phyloP scores from a whole-genome alignment of 1,140 invertebrate genomes.

The Drosophila malerkotliana region DNA sequence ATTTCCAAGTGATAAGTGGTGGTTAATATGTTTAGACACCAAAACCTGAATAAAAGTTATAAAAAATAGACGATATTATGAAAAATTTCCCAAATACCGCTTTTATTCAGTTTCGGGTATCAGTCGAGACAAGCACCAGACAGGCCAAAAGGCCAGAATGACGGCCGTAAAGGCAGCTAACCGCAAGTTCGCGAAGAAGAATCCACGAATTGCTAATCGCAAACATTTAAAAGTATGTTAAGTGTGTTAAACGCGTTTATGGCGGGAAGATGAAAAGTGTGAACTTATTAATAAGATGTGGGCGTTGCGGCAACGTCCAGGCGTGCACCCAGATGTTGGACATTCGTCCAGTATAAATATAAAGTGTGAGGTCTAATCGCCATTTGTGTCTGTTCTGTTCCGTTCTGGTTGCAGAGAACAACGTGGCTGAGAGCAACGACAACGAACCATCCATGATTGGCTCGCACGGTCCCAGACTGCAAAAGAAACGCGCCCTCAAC shows the following conservation, averaged over 20 bases:
- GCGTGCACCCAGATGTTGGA: slow-evolving; percentile 14
- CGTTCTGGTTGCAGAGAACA: slow-evolving; percentile 51
- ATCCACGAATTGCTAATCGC: slow-evolving; percentile 20
- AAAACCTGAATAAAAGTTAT: neutral
- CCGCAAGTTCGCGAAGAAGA: slow-evolving; percentile 17
- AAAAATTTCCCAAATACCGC: slow-evolving; percentile 1
- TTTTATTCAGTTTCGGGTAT: neutral
- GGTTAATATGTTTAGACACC: neutral
- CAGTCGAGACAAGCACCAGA: slow-evolving; percentile 22
- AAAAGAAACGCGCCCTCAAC: slow-evolving; percentile 51
- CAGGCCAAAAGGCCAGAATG: slow-evolving; percentile 6
- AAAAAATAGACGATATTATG: neutral
- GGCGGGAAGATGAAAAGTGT: slow-evolving; percentile 15
- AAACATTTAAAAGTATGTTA: slow-evolving; percentile 36
- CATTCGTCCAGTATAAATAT: neutral
- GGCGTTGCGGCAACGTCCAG: slow-evolving; percentile 9
- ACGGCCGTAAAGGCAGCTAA: slow-evolving; percentile 8
- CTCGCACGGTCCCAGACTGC: slow-evolving; percentile 36
- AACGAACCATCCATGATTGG: slow-evolving; percentile 65
- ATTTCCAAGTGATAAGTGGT: neutral
- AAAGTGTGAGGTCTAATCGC: slow-evolving; percentile 22
- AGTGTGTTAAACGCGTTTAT: slow-evolving; percentile 25
- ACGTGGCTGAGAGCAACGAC: slow-evolving; percentile 36
- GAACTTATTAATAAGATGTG: slow-evolving; percentile 21
- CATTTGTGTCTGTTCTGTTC: slow-evolving; percentile 33